Evolutionary conservation across 2,113 vertebrate species (phyloP).

Genomic region (Phalacrocorax pelagicus): DNA sequence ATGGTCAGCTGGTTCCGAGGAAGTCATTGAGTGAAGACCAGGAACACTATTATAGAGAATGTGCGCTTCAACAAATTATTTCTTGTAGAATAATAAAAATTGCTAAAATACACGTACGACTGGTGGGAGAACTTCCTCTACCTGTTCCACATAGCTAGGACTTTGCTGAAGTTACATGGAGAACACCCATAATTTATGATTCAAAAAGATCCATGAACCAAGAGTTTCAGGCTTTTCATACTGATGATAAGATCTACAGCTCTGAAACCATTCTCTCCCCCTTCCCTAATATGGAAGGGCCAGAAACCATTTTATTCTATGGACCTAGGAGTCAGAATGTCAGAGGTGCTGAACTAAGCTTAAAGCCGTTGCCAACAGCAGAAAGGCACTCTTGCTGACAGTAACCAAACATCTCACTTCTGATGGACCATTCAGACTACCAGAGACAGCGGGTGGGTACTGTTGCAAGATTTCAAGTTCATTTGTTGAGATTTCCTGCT

Average conservation of each 20-base stretch:
- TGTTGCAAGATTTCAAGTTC: neutral
- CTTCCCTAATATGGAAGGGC: neutral
- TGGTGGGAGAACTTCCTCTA: neutral
- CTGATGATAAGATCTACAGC: neutral
- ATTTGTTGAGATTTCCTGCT: neutral
- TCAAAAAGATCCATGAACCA: neutral
- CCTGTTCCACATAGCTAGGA: neutral
- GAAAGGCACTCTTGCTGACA: neutral
- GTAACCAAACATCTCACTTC: neutral
- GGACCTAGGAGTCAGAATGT: neutral
- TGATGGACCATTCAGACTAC: neutral
- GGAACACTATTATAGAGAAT: neutral
- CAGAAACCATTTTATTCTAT: neutral
- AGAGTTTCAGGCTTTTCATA: neutral
- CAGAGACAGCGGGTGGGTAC: neutral
- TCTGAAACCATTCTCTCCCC: neutral
- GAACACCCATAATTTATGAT: neutral
- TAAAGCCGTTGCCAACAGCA: neutral
- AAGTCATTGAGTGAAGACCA: neutral
- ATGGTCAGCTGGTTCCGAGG: neutral
- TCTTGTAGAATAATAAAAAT: neutral
- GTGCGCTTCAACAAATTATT: neutral
- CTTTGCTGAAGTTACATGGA: neutral
- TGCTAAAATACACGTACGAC: neutral
- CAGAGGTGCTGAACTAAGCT: neutral